These are phyloP conservation scores for Mormyrus iriodes DNA, from an alignment of 2,113 vertebrate genomes.

Conservation along the genomic window DNA sequence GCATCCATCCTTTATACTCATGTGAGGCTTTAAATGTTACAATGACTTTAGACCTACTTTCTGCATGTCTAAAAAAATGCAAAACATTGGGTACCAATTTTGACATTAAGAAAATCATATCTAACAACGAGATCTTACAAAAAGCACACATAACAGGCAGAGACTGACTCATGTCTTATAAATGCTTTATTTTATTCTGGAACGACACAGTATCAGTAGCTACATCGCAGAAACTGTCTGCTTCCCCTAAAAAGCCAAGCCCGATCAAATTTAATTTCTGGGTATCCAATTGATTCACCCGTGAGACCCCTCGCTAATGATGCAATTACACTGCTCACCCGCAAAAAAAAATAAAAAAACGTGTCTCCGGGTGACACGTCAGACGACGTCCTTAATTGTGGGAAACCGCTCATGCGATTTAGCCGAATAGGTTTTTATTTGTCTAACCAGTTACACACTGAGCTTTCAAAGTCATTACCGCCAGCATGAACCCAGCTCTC, in stretches of 20 bases:
- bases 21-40: neutral
- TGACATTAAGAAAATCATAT: neutral
- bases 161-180: neutral
- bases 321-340: constrained; percentile 12
- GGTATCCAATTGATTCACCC: constrained; percentile 16
- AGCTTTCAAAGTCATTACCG: constrained; percentile 12
- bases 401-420: constrained; percentile 8
- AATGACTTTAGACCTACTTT: neutral
- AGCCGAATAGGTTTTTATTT: constrained; percentile 14
- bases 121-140: neutral
- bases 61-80: neutral
- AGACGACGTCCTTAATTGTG: neutral
- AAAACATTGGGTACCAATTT: neutral
- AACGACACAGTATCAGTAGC: neutral
- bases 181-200: neutral
- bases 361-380: neutral
- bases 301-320: constrained; percentile 5
- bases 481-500: constrained; percentile 1
- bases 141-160: constrained; percentile 26
- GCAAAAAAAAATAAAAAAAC: neutral
- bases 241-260: neutral
- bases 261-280: constrained; percentile 18
- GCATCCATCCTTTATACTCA: neutral
- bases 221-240: neutral
- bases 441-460: constrained; percentile 10